phyloP scores from a whole-genome alignment of 2,888 invertebrate genomes.

The Frankliniella fusca region DNA sequence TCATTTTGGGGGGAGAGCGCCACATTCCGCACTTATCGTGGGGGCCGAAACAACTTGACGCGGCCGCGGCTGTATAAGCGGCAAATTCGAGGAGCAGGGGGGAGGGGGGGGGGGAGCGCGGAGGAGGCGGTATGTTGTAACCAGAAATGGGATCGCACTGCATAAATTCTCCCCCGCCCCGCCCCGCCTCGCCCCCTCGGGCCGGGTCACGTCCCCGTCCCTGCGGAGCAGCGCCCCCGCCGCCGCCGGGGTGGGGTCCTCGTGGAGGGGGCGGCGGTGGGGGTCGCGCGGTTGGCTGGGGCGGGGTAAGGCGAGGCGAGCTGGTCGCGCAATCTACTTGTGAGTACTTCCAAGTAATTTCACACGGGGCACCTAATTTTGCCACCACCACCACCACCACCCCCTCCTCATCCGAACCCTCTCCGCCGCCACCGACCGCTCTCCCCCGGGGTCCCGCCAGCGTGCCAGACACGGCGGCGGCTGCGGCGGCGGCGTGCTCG shows the following conservation, averaged over 20 bases:
- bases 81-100: neutral
- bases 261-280: no score
- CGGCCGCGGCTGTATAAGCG: neutral
- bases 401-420: no score
- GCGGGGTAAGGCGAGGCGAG: neutral
- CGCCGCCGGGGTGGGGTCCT: neutral
- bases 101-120: no score
- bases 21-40: conserved; percentile 15
- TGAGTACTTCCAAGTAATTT: conserved; percentile 19
- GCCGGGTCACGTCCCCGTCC: neutral
- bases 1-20: neutral
- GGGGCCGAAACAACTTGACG: neutral
- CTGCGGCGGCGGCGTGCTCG: no score
- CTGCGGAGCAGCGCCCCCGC: neutral
- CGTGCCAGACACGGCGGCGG: no score
- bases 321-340: conserved; percentile 2
- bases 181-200: neutral
- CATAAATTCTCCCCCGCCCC: neutral
- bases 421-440: no score
- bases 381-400: no score
- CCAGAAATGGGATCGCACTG: neutral
- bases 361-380: conserved; percentile 13
- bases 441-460: no score
- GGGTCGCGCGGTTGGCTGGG: no score
- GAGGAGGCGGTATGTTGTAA: neutral